Percentiles rank a stretch among this genome's conserved stretches.
These are phyloP conservation scores for Myoxocephalus aenaeus DNA, from an alignment of 2,797 vertebrate genomes.

Conservation along the genomic window DNA sequence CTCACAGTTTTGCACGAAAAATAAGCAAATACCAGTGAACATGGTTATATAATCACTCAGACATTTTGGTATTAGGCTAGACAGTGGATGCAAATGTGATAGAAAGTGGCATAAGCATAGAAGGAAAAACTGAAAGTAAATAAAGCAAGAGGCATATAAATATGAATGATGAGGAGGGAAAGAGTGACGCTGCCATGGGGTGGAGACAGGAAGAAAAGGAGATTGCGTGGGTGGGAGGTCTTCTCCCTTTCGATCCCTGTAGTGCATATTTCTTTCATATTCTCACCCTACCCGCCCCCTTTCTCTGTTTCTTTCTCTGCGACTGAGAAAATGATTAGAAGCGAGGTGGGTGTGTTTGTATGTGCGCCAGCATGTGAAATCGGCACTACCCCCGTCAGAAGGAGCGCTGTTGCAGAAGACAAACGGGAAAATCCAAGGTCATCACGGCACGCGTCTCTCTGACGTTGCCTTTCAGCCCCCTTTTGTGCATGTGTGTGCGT, in stretches of 20 bases:
- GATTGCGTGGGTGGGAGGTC: slow-evolving; percentile 69
- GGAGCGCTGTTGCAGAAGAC: slow-evolving; percentile 65
- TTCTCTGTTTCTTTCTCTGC: slow-evolving; percentile 15
- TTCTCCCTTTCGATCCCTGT: slow-evolving; percentile 58
- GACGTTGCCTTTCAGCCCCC: slow-evolving; percentile 64
- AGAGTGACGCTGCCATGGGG: slow-evolving; percentile 49
- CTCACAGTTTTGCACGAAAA: slow-evolving; percentile 11
- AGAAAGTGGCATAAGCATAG: slow-evolving; percentile 30
- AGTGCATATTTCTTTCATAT: slow-evolving; percentile 40
- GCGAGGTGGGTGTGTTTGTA: slow-evolving; percentile 38
- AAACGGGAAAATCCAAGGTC: slow-evolving; percentile 84
- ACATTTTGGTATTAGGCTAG: not conserved
- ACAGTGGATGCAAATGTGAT: slow-evolving; percentile 22
- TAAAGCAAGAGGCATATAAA: slow-evolving; percentile 35
- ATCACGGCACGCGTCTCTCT: slow-evolving; percentile 71
- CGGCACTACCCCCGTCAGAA: slow-evolving; percentile 60
- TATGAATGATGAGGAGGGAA: slow-evolving; percentile 54
- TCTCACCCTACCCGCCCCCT: slow-evolving; percentile 16
- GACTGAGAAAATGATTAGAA: slow-evolving; percentile 54
- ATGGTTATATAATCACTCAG: slow-evolving; percentile 23
- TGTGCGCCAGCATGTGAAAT: slow-evolving; percentile 53
- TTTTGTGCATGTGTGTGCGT: slow-evolving; percentile 17
- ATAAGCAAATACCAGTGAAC: slow-evolving; percentile 7
- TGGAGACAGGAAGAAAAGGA: slow-evolving; percentile 46
- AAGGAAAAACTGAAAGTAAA: slow-evolving; percentile 35